Evolutionary conservation across 2,113 vertebrate genomes (phyloP).

Genomic region (Erythrocercus mccallii): DNA sequence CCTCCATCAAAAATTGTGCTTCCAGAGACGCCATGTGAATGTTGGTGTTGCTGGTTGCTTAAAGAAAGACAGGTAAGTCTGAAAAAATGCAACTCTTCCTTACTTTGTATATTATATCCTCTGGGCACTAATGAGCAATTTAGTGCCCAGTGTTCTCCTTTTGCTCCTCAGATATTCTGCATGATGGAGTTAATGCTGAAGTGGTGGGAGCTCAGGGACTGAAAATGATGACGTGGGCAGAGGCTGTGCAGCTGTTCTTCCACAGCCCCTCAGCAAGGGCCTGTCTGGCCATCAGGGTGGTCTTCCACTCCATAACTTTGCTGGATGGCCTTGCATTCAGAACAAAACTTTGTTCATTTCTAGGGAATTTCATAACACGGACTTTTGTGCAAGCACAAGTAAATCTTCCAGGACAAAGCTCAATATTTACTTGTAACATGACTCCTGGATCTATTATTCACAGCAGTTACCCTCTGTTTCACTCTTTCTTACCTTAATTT

Average conservation of each 20-base stretch:
- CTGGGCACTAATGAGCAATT: neutral
- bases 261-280: neutral
- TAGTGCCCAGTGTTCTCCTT: neutral
- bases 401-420: neutral
- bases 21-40: neutral
- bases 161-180: neutral
- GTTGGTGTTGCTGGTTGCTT: neutral
- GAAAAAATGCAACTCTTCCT: neutral
- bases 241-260: neutral
- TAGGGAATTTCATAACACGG: neutral
- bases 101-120: neutral
- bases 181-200: neutral
- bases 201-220: neutral
- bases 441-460: neutral
- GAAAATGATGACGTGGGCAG: neutral
- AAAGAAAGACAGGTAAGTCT: neutral
- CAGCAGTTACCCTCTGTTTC: neutral
- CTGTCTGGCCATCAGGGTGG: neutral
- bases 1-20: neutral
- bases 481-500: neutral
- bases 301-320: neutral
- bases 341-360: neutral
- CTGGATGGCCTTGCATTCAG: neutral
- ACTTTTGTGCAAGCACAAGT: neutral
- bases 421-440: neutral